Base-by-base conservation (phyloP, 2,797 vertebrate genomes). In the Saxicola maurus region DNA sequence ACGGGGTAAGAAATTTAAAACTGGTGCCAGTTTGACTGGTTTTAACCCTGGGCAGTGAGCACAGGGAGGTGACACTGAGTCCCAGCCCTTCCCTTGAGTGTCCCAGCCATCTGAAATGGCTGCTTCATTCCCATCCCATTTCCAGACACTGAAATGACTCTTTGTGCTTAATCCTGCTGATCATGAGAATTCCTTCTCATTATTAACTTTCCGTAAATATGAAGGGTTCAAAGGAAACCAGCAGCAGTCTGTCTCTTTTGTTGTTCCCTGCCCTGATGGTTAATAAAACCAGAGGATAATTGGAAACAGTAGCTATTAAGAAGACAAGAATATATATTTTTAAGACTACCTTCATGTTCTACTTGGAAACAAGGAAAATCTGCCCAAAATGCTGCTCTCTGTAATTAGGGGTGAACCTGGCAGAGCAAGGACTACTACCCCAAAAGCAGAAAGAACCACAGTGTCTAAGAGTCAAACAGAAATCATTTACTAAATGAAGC, bases 281-380 rank as follows among this genome's bases (percentile, higher is more conserved):
- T 93, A 92, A 93, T 74, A 80, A 92, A 94, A 82, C n/a, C 46
- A 89, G 46, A 65, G 57, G 48, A 87, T 94, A 95, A 96, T 89
- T 95, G 91, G 59, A 92, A 93, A 90, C 91, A 96, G 82, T 45
- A 81, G 72, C 43, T 48, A 82, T 76, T 76, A 91, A 62, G 30
- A 75, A 35, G 62, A 82, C 45, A 43, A 60, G 35, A 74, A 71
- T 62, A 88, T 80, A n/a, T 69, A 79, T 55, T 80, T 86, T 71
- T 77, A 57, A 74, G 65, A 73, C 46, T 48, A 91, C 45, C 81
- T 79, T 89, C 65, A 43, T 9, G 25, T 82, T 69, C 72, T 38
- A 49, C 53, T 79, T 53, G 38, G 76, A 82, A 89, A 66, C 24
- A 92, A 76, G 49, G 28, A 80, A 83, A 74, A 77, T 37, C 21